These are phyloP conservation scores for Platerodrilus igneus DNA, from an alignment of 2,888 invertebrate genomes.

Conservation along the genomic window DNA sequence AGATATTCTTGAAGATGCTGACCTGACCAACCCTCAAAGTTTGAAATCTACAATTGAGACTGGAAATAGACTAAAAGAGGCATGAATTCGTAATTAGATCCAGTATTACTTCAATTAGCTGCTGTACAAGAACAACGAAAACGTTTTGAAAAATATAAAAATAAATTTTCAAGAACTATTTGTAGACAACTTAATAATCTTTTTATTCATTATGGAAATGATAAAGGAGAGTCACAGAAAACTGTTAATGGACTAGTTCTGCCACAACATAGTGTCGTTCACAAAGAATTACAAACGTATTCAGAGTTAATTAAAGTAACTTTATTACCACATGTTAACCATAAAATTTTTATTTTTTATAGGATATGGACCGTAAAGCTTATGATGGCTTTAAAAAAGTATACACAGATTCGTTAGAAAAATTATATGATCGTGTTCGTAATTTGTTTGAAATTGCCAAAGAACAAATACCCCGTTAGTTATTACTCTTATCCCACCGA, in stretches of 20 bases:
- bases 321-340: no score
- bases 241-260: conserved; percentile 58
- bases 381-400: conserved; percentile 78
- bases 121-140: conserved; percentile 79
- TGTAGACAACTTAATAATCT: conserved; percentile 90
- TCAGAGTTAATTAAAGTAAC: conserved; percentile 79
- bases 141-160: conserved; percentile 70
- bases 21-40: conserved; percentile 61
- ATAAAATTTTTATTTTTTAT: no score
- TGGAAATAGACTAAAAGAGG: conserved; percentile 67
- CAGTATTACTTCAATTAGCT: conserved; percentile 59
- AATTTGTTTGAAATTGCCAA: conserved; percentile 73
- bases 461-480: conserved; percentile 46
- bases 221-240: conserved; percentile 61
- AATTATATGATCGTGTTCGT: conserved; percentile 79
- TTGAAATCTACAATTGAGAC: conserved; percentile 63
- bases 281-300: conserved; percentile 81
- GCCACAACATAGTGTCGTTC: conserved; percentile 74
- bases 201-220: conserved; percentile 84
- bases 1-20: conserved; percentile 65
- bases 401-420: conserved; percentile 78
- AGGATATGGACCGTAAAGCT: conserved; percentile 72
- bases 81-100: conserved; percentile 66
- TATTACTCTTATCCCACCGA: no score
- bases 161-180: conserved; percentile 76